Evolutionary conservation across 1,140 invertebrate genomes (phyloP).

Genomic region (Doryteuthis pealeii): DNA sequence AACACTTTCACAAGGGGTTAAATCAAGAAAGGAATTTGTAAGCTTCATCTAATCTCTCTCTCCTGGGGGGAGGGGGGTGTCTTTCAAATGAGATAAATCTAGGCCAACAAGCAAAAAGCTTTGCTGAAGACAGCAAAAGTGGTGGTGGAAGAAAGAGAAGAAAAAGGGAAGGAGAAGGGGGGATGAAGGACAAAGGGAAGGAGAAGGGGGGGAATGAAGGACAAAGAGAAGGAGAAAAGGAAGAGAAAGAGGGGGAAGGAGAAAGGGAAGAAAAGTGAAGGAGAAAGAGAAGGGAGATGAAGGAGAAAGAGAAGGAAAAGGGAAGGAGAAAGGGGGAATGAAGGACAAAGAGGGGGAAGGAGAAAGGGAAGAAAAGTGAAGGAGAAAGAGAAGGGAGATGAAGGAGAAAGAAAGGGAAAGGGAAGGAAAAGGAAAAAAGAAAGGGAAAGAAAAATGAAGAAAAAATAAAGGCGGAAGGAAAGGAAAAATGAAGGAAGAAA

Average conservation of each 20-base stretch:
- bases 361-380: background rate
- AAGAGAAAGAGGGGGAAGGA: background rate
- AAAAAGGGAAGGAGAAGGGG: background rate
- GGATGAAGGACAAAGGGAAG: too few species aligned
- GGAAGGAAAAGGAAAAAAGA: background rate
- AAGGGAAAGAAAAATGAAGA: background rate
- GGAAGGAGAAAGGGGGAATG: background rate
- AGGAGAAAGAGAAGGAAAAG: background rate
- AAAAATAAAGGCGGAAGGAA: background rate
- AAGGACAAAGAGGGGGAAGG: background rate
- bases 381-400: background rate
- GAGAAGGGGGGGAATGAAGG: too few species aligned
- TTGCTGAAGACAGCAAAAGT: too few species aligned
- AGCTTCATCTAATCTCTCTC: too few species aligned
- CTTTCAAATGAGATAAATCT: too few species aligned
- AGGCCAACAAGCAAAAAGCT: too few species aligned
- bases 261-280: background rate
- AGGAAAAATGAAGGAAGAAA: background rate
- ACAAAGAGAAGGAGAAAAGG: too few species aligned
- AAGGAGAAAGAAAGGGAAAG: background rate
- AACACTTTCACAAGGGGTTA: too few species aligned
- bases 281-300: too few species aligned
- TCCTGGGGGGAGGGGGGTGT: too few species aligned
- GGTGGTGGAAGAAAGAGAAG: background rate
- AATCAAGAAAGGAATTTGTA: too few species aligned